phyloP scores from a whole-genome alignment of 2,888 invertebrate species.

The Hirtodrosophila confusa region DNA sequence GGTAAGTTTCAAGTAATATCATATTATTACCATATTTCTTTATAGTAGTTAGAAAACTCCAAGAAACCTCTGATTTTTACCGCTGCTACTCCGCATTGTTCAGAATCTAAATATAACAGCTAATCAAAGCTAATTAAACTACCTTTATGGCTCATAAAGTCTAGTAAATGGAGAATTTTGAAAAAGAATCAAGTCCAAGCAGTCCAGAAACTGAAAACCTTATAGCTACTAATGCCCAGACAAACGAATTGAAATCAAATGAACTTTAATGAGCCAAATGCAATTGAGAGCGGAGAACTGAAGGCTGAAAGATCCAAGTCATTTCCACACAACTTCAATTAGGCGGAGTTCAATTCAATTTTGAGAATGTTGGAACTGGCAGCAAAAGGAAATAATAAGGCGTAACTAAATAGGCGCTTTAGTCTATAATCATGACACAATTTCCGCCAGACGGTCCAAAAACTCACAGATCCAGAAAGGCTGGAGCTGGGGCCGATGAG shows the following conservation, averaged over 20 bases:
- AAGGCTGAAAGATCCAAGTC: constrained; percentile 58
- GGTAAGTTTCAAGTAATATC: too few species aligned
- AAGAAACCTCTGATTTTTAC: too few species aligned
- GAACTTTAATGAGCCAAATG: constrained; percentile 58
- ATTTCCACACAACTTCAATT: constrained; percentile 73
- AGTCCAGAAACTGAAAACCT: constrained; percentile 9
- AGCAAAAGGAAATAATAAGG: constrained; percentile 73
- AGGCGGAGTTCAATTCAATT: constrained; percentile 67
- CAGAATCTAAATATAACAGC: not conserved
- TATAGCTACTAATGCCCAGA: constrained; percentile 14
- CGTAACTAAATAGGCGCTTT: constrained; percentile 79
- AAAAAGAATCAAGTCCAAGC: constrained; percentile 13
- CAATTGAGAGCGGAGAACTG: constrained; percentile 21
- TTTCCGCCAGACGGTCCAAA: constrained; percentile 59
- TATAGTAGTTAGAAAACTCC: too few species aligned
- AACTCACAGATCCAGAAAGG: constrained; percentile 10
- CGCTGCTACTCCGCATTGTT: too few species aligned
- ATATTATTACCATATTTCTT: too few species aligned
- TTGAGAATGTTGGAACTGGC: constrained; percentile 27
- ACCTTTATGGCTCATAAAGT: constrained; percentile 11
- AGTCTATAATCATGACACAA: constrained; percentile 80
- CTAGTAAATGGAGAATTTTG: constrained; percentile 30
- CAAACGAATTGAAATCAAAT: constrained; percentile 48
- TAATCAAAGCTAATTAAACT: constrained; percentile 53
- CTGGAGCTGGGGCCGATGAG: constrained; percentile 31